Conservation (phyloP, 2,888 invertebrate species). For the Tortrix viridana region DNA sequence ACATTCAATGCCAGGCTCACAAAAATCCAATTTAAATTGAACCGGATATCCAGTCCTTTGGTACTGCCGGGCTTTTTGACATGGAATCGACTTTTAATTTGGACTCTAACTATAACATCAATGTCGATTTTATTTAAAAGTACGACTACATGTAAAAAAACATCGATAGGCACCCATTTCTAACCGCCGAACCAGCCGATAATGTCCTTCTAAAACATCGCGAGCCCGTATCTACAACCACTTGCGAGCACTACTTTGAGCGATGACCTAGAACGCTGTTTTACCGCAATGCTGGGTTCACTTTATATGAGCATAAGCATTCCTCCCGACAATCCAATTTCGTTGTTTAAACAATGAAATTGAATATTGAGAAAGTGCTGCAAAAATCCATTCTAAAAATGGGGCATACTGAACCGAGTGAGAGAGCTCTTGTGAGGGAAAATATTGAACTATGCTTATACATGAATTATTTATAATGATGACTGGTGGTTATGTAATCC, state of each 20-base stretch:
- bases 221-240: slow-evolving; percentile 11
- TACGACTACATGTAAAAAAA: too few relatives aligned
- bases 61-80: too few relatives aligned
- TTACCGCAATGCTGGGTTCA: slow-evolving; percentile 48
- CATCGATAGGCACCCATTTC: too few relatives aligned
- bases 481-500: slow-evolving; percentile 72
- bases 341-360: slow-evolving; percentile 73
- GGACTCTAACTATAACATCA: too few relatives aligned
- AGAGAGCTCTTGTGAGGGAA: slow-evolving; percentile 43
- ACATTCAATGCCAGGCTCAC: not conserved
- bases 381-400: slow-evolving; percentile 61
- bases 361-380: slow-evolving; percentile 68
- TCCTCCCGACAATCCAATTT: slow-evolving; percentile 65
- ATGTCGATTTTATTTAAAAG: too few relatives aligned
- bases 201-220: not conserved
- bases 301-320: slow-evolving; percentile 52
- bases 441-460: slow-evolving; percentile 60
- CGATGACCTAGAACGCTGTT: slow-evolving; percentile 25
- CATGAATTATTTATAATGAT: slow-evolving; percentile 70
- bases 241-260: slow-evolving; percentile 13
- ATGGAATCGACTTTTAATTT: too few relatives aligned
- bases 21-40: too few relatives aligned
- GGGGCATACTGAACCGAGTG: slow-evolving; percentile 49
- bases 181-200: not conserved
- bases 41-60: too few relatives aligned